Evolutionary conservation across 2,797 vertebrate species (phyloP).

Genomic region (Myotis planiceps): DNA sequence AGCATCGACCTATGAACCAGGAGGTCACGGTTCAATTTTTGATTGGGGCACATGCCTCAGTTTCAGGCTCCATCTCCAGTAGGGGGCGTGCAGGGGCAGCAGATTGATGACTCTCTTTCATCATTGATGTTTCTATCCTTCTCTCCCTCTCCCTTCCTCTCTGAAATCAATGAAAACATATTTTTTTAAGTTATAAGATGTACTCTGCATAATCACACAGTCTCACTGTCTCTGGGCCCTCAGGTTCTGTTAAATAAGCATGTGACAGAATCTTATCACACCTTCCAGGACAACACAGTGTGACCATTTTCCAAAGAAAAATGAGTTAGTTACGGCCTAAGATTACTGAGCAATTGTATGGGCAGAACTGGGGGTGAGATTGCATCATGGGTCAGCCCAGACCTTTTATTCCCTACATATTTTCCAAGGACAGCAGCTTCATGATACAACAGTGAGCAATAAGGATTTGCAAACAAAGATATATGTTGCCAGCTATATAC

Average conservation of each 20-base stretch:
- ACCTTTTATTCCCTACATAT: not conserved
- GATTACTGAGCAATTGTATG: not conserved
- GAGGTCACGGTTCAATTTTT: not conserved
- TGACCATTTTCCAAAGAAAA: constrained; percentile 28
- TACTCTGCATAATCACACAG: not conserved
- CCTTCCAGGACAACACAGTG: not conserved
- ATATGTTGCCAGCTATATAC: not conserved
- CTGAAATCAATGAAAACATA: not conserved
- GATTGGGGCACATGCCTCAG: no score
- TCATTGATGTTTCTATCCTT: not conserved
- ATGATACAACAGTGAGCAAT: not conserved
- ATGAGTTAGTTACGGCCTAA: not conserved
- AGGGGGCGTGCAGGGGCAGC: not conserved
- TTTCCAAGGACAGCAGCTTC: not conserved
- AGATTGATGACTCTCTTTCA: not conserved
- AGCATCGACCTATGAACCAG: not conserved
- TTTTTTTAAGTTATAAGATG: not conserved
- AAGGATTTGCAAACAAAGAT: not conserved
- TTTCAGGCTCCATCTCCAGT: not conserved
- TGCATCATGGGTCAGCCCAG: not conserved
- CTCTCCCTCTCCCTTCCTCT: not conserved
- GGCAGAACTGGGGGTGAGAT: not conserved
- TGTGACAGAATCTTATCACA: not conserved
- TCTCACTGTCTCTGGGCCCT: not conserved
- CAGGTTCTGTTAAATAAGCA: not conserved